Evolutionary conservation across 2,113 vertebrate genomes (phyloP), one percentile per base, ranked within the genome.

Genomic region (Etheostoma cragini): DNA sequence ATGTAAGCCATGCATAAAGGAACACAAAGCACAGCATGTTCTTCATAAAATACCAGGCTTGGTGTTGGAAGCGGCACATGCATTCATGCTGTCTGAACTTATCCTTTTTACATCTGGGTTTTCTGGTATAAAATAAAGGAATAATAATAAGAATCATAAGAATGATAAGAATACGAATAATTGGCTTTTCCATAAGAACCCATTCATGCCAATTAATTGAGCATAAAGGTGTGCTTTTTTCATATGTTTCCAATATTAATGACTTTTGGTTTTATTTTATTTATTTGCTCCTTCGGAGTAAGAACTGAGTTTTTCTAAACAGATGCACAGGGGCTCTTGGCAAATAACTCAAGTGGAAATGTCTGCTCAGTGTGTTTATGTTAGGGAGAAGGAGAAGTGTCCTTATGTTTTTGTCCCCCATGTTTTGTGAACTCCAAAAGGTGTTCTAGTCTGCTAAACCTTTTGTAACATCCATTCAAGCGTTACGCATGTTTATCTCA

Each of bases 401-500:
- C 79, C 84, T 85, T 69, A 61, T 82, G 87, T 84, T 83, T 88
- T 78, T 67, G 65, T 87, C 89, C 78, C 85, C 56, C 67, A 72
- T 83, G 84, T 86, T 86, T 89, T 70, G 78, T 84, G 50, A 84
- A 81, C 84, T 88, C 85, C 84, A 85, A 92, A 92, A 91, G 83
- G 88, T 88, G 92, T 93, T 93, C 88, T 89, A 87, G 80, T 82
- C 76, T 75, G 80, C 88, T 89, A 86, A 91, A 90, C 89, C 92
- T 92, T 92, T 91, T 90, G 88, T 91, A 91, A 87, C 70, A 65
- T 64, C 77, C 87, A 82, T 79, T 87, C 84, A 88, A 81, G 92
- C 90, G 79, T 91, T 82, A 62, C 82, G 77, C 91, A 89, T 92
- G 91, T 93, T 93, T 93, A 91, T 90, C 91, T 90, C 66, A 8